Evolutionary conservation across 2,888 invertebrate species (phyloP), one percentile per base, ranked within the genome.

Genomic region (Cartodere bifasciata): DNA sequence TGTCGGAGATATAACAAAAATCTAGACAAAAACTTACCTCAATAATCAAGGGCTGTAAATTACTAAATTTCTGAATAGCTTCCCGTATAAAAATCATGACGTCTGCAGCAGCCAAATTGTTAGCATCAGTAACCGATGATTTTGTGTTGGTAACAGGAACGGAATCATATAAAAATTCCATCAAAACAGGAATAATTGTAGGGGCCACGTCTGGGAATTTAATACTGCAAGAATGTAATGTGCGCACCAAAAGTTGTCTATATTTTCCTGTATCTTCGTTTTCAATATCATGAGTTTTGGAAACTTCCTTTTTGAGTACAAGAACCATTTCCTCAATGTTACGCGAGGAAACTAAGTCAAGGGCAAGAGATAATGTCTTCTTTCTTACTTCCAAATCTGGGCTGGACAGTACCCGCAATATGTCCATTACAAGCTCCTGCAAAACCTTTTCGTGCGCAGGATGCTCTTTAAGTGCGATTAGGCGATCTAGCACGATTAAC

Each of bases 161-260:
- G n/a, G n/a, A n/a, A n/a, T n/a, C n/a, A n/a, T n/a, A n/a, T 16
- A 97, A 65, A 63, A 97, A 86, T 58, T 97, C 95, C 48, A 90
- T 78, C 45, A 98, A 62, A 25, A 94, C 90, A 12, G 97, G 97
- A 42, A 95, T 90, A 29, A 97, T 90, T 36, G 81, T 78, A 29
- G 77, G 76, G 6, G 94, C 92, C 32, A 95, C 92, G 59, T 95
- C 94, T 0, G 95, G 91, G 65, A 91, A 92, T 65, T 91, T 91
- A 46, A 94, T 82, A 31, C 87, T 87, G 52, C 91, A 91, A 20
- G 82, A 72, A 61, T 98, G 97, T 43, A 98, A 62, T 1, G 97
- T 97, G 34, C 91, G 72, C 23, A 99, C 97, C 17, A 98, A 70
- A 39, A 97, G 70, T 63, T 95, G 95, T 0, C 92, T 70, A 61